These are phyloP conservation scores for Beroe ovata DNA, from an alignment of 37 sponge, comb jelly and placozoan species.

Conservation along the genomic window DNA sequence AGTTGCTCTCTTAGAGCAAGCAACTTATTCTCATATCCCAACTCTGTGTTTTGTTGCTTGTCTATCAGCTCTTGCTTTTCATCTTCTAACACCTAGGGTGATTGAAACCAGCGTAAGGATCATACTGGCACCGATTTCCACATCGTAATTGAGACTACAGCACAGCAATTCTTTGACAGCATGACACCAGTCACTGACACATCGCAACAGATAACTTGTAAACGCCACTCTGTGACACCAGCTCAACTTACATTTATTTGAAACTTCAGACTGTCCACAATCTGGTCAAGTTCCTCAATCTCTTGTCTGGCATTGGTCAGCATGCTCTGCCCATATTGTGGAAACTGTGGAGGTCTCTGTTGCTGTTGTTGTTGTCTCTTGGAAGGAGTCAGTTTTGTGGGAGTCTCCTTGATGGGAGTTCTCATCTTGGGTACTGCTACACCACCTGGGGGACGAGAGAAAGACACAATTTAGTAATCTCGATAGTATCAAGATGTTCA, in stretches of 20 bases:
- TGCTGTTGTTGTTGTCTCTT: not conserved
- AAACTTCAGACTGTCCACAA: conserved; percentile 16
- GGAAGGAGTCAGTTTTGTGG: not conserved
- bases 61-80: conserved; percentile 29
- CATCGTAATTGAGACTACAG: not conserved
- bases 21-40: conserved; percentile 61
- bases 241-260: not conserved
- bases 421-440: conserved; percentile 16
- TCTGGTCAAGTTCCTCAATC: conserved; percentile 63
- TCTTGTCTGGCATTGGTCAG: conserved; percentile 30
- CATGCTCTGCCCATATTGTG: conserved; percentile 47
- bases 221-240: too few relatives aligned
- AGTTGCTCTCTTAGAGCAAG: conserved; percentile 49
- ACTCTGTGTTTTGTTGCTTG: conserved; percentile 33
- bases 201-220: too few relatives aligned
- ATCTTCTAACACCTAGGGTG: conserved; percentile 36
- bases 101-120: too few relatives aligned
- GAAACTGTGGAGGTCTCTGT: conserved; percentile 43
- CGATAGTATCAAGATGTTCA: too few relatives aligned
- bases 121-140: too few relatives aligned
- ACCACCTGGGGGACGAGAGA: conserved; percentile 51
- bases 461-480: too few relatives aligned
- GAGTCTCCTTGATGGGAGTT: not conserved
- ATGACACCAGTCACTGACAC: not conserved
- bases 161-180: not conserved